phyloP scores from a whole-genome alignment of 2,797 vertebrate species.

The Toxotes lorentzi region DNA sequence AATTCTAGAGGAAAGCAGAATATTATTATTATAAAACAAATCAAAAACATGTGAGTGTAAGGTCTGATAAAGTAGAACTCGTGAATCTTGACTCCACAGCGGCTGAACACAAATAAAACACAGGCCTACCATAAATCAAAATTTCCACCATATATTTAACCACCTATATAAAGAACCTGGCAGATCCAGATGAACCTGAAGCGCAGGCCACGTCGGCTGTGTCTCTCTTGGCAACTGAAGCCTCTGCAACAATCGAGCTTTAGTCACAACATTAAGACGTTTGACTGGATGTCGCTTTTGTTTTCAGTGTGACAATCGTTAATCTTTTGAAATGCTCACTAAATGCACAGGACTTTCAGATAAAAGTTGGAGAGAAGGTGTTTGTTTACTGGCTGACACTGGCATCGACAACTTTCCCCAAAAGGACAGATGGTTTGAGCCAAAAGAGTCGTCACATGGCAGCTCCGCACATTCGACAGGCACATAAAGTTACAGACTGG shows the following conservation, averaged over 20 bases:
- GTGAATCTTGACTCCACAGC: slow-evolving; percentile 19
- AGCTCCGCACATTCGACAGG: slow-evolving; percentile 55
- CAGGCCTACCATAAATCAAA: slow-evolving; percentile 4
- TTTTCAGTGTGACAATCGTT: slow-evolving; percentile 16
- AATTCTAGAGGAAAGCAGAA: slow-evolving; percentile 14
- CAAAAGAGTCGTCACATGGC: slow-evolving; percentile 31
- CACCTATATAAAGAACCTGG: slow-evolving; percentile 9
- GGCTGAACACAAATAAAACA: slow-evolving; percentile 14
- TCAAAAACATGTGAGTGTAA: slow-evolving; percentile 33
- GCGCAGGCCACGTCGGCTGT: not conserved
- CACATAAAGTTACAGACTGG: slow-evolving; percentile 70
- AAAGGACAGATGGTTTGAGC: not conserved
- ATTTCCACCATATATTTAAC: slow-evolving; percentile 2
- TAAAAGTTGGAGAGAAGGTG: slow-evolving; percentile 11
- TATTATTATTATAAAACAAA: slow-evolving; percentile 50
- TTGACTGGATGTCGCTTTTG: slow-evolving; percentile 8
- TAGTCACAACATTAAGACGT: slow-evolving; percentile 12
- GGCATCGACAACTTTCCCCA: not conserved
- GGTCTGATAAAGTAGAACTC: slow-evolving; percentile 22
- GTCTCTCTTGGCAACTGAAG: slow-evolving; percentile 31
- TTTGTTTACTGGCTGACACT: not conserved
- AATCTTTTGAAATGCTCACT: slow-evolving; percentile 3
- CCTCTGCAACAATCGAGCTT: slow-evolving; percentile 17
- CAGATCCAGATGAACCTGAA: slow-evolving; percentile 60
- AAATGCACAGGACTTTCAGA: not conserved